Conservation (phyloP, 2,888 invertebrate species). For the Nemoura dubitans region DNA sequence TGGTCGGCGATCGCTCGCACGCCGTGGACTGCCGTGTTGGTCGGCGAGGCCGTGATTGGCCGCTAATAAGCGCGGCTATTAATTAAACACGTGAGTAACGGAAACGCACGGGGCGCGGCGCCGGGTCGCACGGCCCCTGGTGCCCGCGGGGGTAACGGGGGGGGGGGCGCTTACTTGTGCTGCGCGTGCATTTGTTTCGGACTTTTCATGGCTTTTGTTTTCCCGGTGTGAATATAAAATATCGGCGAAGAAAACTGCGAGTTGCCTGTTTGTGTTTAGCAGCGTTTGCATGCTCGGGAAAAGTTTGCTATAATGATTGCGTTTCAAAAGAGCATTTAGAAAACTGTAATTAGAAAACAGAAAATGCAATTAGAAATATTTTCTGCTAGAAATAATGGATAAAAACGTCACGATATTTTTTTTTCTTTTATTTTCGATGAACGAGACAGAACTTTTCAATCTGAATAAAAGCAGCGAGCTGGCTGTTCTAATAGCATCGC, state of each 20-base stretch:
- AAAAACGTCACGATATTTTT: neutral
- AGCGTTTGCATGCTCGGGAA: neutral
- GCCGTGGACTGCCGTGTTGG: too few species aligned
- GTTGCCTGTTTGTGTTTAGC: neutral
- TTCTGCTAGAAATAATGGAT: neutral
- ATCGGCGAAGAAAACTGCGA: too few species aligned
- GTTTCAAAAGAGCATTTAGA: neutral
- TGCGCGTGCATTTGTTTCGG: too few species aligned
- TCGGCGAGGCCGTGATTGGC: too few species aligned
- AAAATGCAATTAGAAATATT: neutral
- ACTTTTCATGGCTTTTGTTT: too few species aligned
- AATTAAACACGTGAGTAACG: neutral
- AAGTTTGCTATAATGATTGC: too few species aligned
- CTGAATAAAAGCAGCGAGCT: neutral
- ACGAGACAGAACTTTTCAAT: neutral
- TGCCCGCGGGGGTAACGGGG: neutral
- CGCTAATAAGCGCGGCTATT: too few species aligned
- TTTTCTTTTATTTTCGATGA: too few species aligned
- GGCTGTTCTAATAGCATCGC: neutral
- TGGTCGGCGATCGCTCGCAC: too few species aligned
- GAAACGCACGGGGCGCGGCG: neutral
- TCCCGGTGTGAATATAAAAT: too few species aligned
- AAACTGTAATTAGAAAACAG: neutral
- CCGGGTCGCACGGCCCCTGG: neutral
- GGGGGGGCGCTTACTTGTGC: neutral